These are phyloP conservation scores for Xiphorhynchus erythropygius DNA, from an alignment of 2,797 vertebrate species.

Conservation along the genomic window DNA sequence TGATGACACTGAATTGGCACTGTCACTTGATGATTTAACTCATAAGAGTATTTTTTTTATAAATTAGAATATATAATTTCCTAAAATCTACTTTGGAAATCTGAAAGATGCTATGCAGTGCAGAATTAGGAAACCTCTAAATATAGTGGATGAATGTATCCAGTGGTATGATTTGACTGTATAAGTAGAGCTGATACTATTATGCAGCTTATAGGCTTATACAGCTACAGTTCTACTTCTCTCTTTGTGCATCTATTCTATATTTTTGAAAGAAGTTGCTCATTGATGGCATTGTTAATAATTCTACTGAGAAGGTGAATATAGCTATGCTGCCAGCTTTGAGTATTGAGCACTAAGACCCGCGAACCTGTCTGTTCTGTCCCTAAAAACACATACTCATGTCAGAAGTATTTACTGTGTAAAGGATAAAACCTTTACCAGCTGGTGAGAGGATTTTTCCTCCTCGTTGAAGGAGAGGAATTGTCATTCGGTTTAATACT, in stretches of 20 bases:
- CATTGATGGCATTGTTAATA: not conserved
- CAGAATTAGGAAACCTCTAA: not conserved
- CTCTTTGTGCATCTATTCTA: not conserved
- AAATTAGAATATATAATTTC: not conserved
- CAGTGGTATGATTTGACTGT: not conserved
- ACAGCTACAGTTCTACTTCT: not conserved
- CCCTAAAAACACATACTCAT: not conserved
- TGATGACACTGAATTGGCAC: not conserved
- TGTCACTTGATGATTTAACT: not conserved
- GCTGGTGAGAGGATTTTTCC: not conserved
- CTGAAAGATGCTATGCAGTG: not conserved
- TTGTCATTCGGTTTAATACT: not conserved
- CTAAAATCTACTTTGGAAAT: not conserved
- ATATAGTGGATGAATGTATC: not conserved
- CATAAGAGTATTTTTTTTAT: not conserved
- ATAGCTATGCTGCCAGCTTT: not conserved
- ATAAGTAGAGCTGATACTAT: not conserved
- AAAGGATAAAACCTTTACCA: conserved; percentile 1
- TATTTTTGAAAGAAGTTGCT: not conserved
- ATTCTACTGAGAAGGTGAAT: not conserved
- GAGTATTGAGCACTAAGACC: not conserved
- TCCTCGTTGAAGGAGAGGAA: not conserved
- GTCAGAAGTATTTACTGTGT: not conserved
- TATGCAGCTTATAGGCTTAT: not conserved
- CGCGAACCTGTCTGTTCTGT: not conserved